Percentiles rank a stretch among this genome's conserved stretches.
Conservation (phyloP, 2,113 vertebrate species). For the Mellivora capensis region DNA sequence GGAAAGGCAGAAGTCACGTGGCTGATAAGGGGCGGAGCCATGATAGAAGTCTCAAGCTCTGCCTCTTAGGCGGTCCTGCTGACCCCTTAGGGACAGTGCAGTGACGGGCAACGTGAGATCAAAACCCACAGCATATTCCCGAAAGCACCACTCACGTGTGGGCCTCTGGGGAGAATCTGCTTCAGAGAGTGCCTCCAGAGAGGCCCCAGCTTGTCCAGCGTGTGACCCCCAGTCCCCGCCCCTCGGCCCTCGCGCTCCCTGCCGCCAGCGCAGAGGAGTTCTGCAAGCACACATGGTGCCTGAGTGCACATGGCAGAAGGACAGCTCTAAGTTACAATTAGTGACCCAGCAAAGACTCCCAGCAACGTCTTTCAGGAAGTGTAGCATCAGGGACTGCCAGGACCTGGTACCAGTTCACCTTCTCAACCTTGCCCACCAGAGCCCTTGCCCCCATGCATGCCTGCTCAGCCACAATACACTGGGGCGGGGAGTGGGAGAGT, state of each 20-base stretch:
- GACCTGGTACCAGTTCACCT: neutral
- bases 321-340: neutral
- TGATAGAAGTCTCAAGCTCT: neutral
- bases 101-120: neutral
- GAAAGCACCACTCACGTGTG: neutral
- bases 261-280: too few relatives aligned
- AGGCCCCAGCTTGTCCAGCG: neutral
- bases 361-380: neutral
- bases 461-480: neutral
- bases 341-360: neutral
- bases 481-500: neutral
- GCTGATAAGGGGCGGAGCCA: neutral
- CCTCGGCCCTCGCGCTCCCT: neutral
- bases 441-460: neutral
- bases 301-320: neutral
- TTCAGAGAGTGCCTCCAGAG: neutral
- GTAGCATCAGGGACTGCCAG: neutral
- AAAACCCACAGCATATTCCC: neutral
- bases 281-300: neutral
- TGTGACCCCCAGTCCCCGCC: neutral
- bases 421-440: neutral
- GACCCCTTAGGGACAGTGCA: neutral
- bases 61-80: neutral
- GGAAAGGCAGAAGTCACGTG: neutral
- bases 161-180: neutral